Evolutionary conservation across 2,113 vertebrate genomes (phyloP).

Genomic region (Atlantisia rogersi): DNA sequence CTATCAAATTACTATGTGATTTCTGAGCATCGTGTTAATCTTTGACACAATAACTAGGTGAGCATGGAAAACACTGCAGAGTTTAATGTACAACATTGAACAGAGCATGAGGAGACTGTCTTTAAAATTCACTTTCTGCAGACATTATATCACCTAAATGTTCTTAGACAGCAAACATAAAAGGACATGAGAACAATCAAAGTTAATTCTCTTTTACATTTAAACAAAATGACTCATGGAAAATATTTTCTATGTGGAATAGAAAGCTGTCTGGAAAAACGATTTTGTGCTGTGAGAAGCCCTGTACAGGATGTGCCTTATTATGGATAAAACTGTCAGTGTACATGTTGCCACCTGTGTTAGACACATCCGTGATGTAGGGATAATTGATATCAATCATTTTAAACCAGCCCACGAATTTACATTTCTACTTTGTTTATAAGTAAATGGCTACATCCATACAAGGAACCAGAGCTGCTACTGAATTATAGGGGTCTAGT

Average conservation of each 20-base stretch:
- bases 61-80: neutral
- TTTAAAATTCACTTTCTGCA: slow-evolving; percentile 29
- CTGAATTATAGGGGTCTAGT: neutral
- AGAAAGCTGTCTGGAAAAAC: slow-evolving; percentile 22
- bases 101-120: neutral
- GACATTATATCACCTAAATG: neutral
- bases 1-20: neutral
- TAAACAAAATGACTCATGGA: slow-evolving; percentile 5
- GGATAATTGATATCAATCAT: neutral
- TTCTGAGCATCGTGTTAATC: neutral
- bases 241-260: slow-evolving; percentile 38
- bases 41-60: neutral
- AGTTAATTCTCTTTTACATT: slow-evolving; percentile 20
- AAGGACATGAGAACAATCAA: neutral
- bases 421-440: neutral
- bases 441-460: neutral
- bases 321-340: slow-evolving; percentile 1
- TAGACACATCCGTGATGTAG: neutral
- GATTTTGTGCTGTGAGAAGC: neutral
- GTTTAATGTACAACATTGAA: neutral
- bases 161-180: slow-evolving; percentile 44
- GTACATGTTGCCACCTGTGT: slow-evolving; percentile 11
- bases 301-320: neutral
- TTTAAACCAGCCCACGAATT: neutral
- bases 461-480: neutral